phyloP scores from a whole-genome alignment of 2,113 vertebrate genomes.

The Crotalus horridus region DNA sequence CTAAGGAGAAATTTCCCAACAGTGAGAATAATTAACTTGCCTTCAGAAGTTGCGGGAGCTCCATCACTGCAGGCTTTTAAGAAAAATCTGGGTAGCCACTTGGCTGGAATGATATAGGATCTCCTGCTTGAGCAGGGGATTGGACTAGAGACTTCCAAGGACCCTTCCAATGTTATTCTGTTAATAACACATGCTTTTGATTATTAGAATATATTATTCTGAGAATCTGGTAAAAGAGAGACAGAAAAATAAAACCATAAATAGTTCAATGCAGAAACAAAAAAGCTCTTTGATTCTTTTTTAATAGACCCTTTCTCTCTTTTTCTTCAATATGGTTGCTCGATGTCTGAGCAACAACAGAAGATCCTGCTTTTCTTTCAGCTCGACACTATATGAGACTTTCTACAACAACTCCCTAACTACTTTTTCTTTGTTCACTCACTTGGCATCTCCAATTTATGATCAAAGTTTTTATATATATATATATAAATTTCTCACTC shows the following conservation, averaged over 20 bases:
- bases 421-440: constrained; percentile 48
- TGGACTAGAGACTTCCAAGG: too few relatives aligned
- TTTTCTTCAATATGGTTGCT: background rate
- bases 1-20: too few relatives aligned
- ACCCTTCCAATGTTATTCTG: too few relatives aligned
- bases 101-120: too few relatives aligned
- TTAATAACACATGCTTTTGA: background rate
- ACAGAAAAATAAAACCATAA: background rate
- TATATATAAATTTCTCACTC: constrained; percentile 31
- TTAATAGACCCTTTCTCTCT: background rate
- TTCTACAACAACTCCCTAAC: constrained; percentile 49
- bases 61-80: too few relatives aligned
- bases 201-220: background rate
- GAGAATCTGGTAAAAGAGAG: background rate
- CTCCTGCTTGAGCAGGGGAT: too few relatives aligned
- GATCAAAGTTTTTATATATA: constrained; percentile 38
- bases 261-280: background rate
- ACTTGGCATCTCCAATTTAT: constrained; percentile 44
- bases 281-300: background rate
- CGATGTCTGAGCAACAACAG: constrained; percentile 42
- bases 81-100: too few relatives aligned
- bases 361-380: constrained; percentile 31
- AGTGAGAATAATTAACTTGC: too few relatives aligned
- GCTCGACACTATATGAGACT: constrained; percentile 49
- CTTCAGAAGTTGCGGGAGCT: too few relatives aligned